Evolutionary conservation across 2,113 vertebrate genomes (phyloP).

Genomic region (Suncus etruscus): DNA sequence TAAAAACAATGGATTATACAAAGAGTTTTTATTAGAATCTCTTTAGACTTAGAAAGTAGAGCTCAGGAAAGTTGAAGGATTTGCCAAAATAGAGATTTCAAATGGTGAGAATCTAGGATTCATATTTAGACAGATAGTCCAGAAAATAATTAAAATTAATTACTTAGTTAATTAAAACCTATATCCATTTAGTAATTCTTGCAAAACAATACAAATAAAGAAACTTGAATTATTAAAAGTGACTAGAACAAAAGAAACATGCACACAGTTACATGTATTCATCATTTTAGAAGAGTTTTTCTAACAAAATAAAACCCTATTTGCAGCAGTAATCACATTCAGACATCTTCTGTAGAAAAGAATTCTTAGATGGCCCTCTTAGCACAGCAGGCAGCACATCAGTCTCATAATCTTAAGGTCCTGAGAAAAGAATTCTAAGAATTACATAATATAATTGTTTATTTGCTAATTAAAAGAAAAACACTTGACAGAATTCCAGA

Average conservation of each 20-base stretch:
- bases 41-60: conserved; percentile 3
- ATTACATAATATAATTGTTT: conserved; percentile 23
- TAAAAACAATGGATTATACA: conserved; percentile 36
- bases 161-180: background rate
- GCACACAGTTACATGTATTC: background rate
- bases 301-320: conserved; percentile 24
- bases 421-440: background rate
- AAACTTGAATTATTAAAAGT: conserved; percentile 6
- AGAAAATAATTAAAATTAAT: background rate
- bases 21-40: background rate
- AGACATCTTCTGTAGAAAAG: conserved; percentile 17
- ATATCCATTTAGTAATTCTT: background rate
- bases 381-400: no score
- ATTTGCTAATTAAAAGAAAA: conserved; percentile 7
- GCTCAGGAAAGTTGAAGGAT: background rate
- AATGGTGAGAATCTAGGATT: background rate
- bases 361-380: background rate
- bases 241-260: conserved; percentile 3
- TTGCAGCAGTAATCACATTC: background rate
- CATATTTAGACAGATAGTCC: background rate
- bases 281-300: background rate
- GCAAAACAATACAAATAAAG: background rate
- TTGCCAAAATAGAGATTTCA: conserved; percentile 12
- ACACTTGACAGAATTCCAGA: background rate
- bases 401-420: no score